These are phyloP conservation scores for Andricus curvator DNA, from an alignment of 2,888 invertebrate species.

Conservation along the genomic window DNA sequence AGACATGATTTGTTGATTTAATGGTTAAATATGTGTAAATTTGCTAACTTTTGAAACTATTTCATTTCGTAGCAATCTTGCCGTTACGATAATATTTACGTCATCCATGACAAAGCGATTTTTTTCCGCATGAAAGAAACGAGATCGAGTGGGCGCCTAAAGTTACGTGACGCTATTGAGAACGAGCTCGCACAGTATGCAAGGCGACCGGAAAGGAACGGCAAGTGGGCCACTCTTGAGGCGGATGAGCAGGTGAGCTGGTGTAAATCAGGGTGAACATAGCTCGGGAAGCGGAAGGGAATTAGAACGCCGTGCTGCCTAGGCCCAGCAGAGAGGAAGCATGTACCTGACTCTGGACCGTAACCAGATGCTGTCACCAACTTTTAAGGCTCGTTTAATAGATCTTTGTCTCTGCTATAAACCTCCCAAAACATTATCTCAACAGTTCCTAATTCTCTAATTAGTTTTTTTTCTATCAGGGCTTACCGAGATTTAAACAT, in stretches of 20 bases:
- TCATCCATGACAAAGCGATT: conserved; percentile 38
- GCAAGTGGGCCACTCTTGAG: conserved; percentile 74
- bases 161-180: conserved; percentile 40
- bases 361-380: conserved; percentile 70
- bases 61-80: neutral
- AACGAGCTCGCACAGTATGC: conserved; percentile 54
- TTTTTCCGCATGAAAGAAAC: conserved; percentile 33
- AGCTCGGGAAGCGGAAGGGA: conserved; percentile 19
- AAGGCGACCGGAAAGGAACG: conserved; percentile 62
- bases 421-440: neutral
- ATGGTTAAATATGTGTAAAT: neutral
- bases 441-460: neutral
- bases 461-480: neutral
- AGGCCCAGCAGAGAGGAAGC: conserved; percentile 45
- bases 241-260: conserved; percentile 74
- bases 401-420: neutral
- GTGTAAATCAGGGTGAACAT: conserved; percentile 72
- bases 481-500: neutral
- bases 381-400: conserved; percentile 48
- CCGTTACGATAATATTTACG: conserved; percentile 34
- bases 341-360: conserved; percentile 60
- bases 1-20: neutral
- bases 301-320: conserved; percentile 34
- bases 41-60: neutral
- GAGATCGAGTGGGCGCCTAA: conserved; percentile 32